These are phyloP conservation scores for Calyptomena viridis DNA, from an alignment of 2,113 vertebrate species.

Conservation along the genomic window DNA sequence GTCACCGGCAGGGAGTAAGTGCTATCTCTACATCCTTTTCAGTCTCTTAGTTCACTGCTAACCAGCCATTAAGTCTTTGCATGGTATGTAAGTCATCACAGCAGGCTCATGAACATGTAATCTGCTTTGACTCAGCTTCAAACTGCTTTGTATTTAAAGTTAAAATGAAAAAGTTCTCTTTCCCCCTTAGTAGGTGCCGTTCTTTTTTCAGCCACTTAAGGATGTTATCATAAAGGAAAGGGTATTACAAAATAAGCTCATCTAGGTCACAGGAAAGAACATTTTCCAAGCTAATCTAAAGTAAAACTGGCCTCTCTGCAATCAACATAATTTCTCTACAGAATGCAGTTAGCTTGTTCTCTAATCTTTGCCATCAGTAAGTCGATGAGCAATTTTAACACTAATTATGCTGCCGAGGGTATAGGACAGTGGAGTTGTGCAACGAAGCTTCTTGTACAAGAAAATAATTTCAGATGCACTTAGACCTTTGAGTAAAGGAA, in stretches of 20 bases:
- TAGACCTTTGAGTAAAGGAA: constrained; percentile 7
- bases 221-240: not conserved
- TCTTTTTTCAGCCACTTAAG: not conserved
- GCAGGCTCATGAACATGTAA: not conserved
- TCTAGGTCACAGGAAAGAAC: constrained; percentile 20
- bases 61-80: not conserved
- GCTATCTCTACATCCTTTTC: not conserved
- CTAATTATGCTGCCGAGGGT: not conserved
- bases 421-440: not conserved
- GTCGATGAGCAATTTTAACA: not conserved
- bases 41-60: not conserved
- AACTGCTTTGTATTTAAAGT: not conserved
- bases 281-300: constrained; percentile 2
- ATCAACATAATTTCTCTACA: not conserved
- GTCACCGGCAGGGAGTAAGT: not conserved
- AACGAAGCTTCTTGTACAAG: not conserved
- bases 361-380: not conserved
- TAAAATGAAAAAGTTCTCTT: not conserved
- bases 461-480: constrained; percentile 20
- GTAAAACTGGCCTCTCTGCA: not conserved
- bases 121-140: not conserved
- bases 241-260: constrained; percentile 12
- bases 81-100: not conserved
- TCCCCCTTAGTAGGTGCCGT: not conserved
- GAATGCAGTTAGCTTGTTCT: not conserved